Evolutionary conservation across 2,113 vertebrate species (phyloP).

Genomic region (Xiphias gladius): DNA sequence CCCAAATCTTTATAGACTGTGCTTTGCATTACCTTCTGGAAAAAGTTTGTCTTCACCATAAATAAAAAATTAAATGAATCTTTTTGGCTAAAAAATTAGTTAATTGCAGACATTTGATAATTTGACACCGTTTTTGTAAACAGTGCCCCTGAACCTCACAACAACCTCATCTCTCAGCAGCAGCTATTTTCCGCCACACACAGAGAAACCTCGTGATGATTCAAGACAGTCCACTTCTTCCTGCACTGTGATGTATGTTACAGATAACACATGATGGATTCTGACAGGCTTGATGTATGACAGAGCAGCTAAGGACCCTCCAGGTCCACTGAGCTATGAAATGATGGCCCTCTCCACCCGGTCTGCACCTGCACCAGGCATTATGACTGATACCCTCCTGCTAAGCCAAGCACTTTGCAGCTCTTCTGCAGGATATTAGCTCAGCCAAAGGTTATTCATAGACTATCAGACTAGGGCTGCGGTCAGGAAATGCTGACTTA

Average conservation of each 20-base stretch:
- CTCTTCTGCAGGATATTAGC: conserved; percentile 75
- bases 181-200: background rate
- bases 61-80: background rate
- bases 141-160: background rate
- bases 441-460: conserved; percentile 70
- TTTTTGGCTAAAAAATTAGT: background rate
- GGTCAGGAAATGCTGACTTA: conserved; percentile 82
- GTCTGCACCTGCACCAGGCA: conserved; percentile 41
- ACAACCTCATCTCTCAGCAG: background rate
- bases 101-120: background rate
- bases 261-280: conserved; percentile 31
- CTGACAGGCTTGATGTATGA: conserved; percentile 60
- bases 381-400: conserved; percentile 68
- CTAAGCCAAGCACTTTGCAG: conserved; percentile 81
- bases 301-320: conserved; percentile 56
- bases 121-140: background rate
- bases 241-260: conserved; percentile 33
- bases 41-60: no score
- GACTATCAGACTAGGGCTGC: conserved; percentile 64
- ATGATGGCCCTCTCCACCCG: conserved; percentile 48
- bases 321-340: conserved; percentile 63
- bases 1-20: no score
- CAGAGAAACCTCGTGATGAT: conserved; percentile 5
- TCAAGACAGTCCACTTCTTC: conserved; percentile 22
- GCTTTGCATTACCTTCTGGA: no score